These are phyloP conservation scores for Crocallis elinguaria DNA, from an alignment of 2,888 invertebrate species.

Conservation along the genomic window DNA sequence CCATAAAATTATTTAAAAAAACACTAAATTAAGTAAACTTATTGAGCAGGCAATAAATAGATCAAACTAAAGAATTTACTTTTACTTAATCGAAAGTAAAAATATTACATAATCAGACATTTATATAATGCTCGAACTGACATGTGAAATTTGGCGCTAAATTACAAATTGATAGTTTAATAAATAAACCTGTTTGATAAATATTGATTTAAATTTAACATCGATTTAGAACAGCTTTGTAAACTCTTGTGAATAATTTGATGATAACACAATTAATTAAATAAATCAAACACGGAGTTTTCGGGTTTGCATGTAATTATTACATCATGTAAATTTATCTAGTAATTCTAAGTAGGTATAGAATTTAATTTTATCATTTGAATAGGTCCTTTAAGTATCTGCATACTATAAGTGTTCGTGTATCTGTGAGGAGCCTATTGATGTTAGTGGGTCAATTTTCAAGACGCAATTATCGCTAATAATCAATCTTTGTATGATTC, in stretches of 20 bases:
- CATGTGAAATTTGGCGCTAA: conserved; percentile 45
- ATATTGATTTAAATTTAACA: too few species aligned
- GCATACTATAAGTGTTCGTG: conserved; percentile 15
- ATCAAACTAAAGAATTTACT: conserved; percentile 41
- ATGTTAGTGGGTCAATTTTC: conserved; percentile 32
- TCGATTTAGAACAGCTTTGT: background rate
- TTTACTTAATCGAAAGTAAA: conserved; percentile 53
- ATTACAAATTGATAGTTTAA: background rate
- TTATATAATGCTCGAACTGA: conserved; percentile 53
- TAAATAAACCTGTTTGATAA: background rate
- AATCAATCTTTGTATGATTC: conserved; percentile 27
- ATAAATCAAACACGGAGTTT: background rate
- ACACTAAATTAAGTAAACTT: background rate
- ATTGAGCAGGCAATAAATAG: background rate
- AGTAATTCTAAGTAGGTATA: background rate
- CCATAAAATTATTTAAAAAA: background rate
- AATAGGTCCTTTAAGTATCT: background rate
- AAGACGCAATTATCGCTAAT: conserved; percentile 24
- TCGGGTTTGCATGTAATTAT: too few species aligned
- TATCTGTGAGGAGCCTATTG: conserved; percentile 14
- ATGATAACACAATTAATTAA: background rate
- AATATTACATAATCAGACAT: conserved; percentile 48
- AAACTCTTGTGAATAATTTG: background rate
- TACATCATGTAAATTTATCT: background rate
- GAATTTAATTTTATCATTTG: background rate